Evolutionary conservation across 2,113 vertebrate species (phyloP).

Genomic region (Tringa solitaria): DNA sequence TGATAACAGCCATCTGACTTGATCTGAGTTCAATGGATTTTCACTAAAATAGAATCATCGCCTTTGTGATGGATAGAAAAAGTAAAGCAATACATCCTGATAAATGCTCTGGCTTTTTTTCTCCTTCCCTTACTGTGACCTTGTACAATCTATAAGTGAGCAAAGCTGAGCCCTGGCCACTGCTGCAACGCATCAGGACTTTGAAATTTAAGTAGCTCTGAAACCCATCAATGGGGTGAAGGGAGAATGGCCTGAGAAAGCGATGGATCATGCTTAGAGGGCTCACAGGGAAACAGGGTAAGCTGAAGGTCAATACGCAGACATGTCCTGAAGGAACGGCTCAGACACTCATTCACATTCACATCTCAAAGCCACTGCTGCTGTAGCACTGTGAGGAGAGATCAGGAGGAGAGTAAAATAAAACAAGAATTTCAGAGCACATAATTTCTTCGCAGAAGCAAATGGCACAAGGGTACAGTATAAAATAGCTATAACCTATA

Average conservation of each 20-base stretch:
- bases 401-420: conserved; percentile 42
- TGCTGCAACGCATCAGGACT: conserved; percentile 70
- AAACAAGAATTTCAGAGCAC: conserved; percentile 50
- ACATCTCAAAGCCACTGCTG: conserved; percentile 69
- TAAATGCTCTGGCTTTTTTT: conserved; percentile 73
- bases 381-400: conserved; percentile 43
- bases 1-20: conserved; percentile 88
- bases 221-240: conserved; percentile 80
- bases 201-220: conserved; percentile 81
- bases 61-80: conserved; percentile 85
- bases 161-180: conserved; percentile 70
- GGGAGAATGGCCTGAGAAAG: conserved; percentile 79
- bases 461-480: neutral
- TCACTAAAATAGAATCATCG: conserved; percentile 86
- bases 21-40: conserved; percentile 86
- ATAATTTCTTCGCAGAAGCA: conserved; percentile 17
- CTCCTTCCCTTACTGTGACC: conserved; percentile 79
- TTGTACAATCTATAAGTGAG: conserved; percentile 80
- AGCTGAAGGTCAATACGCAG: conserved; percentile 79
- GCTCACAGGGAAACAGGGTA: conserved; percentile 72
- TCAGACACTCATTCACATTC: conserved; percentile 73
- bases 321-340: conserved; percentile 64
- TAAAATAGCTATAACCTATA: neutral
- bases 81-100: conserved; percentile 88
- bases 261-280: conserved; percentile 81